Evolutionary conservation across 2,797 vertebrate species (phyloP).

Genomic region (Menidia menidia): DNA sequence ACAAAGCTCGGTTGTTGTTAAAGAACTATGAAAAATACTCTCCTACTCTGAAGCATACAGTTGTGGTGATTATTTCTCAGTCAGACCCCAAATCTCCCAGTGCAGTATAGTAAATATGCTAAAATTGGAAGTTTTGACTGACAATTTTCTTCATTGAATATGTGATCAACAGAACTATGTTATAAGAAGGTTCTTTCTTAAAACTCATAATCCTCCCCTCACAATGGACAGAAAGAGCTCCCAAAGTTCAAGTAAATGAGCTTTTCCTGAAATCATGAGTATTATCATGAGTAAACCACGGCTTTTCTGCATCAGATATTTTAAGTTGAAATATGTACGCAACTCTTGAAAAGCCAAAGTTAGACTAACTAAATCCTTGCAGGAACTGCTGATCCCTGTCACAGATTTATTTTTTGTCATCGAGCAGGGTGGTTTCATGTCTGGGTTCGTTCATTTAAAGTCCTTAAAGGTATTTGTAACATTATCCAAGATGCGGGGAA

Average conservation of each 20-base stretch:
- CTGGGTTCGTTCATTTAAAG: neutral
- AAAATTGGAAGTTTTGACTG: neutral
- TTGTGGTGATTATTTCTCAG: no score
- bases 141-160: neutral
- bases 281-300: no score
- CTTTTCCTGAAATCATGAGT: no score
- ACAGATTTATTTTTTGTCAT: neutral
- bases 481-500: conserved; percentile 5
- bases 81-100: neutral
- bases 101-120: neutral
- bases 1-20: neutral
- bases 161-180: no score
- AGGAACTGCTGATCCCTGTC: neutral
- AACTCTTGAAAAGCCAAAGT: no score
- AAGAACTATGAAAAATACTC: conserved; percentile 5
- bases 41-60: neutral
- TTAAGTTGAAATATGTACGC: no score
- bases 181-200: no score
- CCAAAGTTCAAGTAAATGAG: no score
- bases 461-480: neutral
- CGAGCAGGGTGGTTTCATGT: neutral
- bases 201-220: no score
- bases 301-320: no score
- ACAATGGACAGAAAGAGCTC: no score
- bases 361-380: no score